These are phyloP conservation scores for Malurus leucopterus DNA, from an alignment of 2,797 vertebrate species.

Conservation along the genomic window DNA sequence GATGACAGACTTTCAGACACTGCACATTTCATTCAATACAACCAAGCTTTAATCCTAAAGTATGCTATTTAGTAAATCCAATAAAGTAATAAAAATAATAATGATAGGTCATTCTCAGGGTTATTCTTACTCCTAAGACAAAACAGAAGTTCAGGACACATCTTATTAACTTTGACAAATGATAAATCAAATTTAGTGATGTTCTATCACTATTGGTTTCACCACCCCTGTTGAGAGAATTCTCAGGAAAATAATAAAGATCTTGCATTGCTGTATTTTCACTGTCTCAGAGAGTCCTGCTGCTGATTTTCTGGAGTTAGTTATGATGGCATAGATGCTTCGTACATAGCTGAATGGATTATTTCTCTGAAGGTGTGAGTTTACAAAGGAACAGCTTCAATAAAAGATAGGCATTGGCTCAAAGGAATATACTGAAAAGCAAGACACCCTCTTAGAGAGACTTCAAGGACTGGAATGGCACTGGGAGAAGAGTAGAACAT, in stretches of 20 bases:
- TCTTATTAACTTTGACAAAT: background rate
- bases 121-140: background rate
- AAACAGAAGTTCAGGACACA: background rate
- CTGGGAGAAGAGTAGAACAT: background rate
- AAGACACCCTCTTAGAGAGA: background rate
- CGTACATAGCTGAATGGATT: background rate
- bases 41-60: background rate
- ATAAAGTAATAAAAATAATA: background rate
- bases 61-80: background rate
- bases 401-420: background rate
- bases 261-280: background rate
- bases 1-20: background rate
- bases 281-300: background rate
- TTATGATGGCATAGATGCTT: background rate
- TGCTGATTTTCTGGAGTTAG: background rate
- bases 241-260: background rate
- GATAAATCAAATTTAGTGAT: background rate
- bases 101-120: background rate
- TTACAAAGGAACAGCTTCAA: background rate
- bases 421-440: background rate
- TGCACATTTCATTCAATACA: background rate
- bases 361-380: background rate
- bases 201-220: background rate
- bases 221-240: background rate
- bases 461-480: background rate